Evolutionary conservation across 2,888 invertebrate genomes (phyloP).

Genomic region (Scotopteryx bipunctaria): DNA sequence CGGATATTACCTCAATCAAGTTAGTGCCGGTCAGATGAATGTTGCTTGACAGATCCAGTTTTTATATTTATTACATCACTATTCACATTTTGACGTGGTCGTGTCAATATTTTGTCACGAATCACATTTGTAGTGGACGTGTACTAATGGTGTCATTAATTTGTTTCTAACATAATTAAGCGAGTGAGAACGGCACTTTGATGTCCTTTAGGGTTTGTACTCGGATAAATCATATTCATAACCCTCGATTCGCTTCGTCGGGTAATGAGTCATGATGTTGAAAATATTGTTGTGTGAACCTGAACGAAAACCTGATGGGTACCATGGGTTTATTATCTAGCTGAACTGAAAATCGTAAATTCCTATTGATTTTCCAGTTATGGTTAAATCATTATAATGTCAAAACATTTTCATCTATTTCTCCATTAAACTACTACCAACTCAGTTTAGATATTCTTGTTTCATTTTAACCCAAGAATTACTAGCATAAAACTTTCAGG

Average conservation of each 20-base stretch:
- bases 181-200: constrained; percentile 61
- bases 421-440: too few species aligned
- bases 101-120: constrained; percentile 83
- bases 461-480: too few species aligned
- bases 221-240: too few species aligned
- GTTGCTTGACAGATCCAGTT: constrained; percentile 65
- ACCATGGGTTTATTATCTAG: too few species aligned
- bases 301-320: constrained; percentile 36
- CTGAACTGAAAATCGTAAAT: too few species aligned
- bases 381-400: too few species aligned
- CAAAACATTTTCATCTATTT: too few species aligned
- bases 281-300: constrained; percentile 50
- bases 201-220: constrained; percentile 60
- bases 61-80: constrained; percentile 63
- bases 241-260: too few species aligned
- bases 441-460: neutral
- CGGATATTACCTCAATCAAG: constrained; percentile 60
- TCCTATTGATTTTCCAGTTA: too few species aligned
- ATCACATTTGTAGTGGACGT: constrained; percentile 70
- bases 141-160: constrained; percentile 78
- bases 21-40: constrained; percentile 78
- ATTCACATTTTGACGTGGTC: constrained; percentile 64
- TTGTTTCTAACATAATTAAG: constrained; percentile 76
- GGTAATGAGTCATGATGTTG: constrained; percentile 47
- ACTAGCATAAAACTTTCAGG: neutral